Base-by-base conservation (phyloP, 2,113 vertebrate genomes). In the Struthidea cinerea region DNA sequence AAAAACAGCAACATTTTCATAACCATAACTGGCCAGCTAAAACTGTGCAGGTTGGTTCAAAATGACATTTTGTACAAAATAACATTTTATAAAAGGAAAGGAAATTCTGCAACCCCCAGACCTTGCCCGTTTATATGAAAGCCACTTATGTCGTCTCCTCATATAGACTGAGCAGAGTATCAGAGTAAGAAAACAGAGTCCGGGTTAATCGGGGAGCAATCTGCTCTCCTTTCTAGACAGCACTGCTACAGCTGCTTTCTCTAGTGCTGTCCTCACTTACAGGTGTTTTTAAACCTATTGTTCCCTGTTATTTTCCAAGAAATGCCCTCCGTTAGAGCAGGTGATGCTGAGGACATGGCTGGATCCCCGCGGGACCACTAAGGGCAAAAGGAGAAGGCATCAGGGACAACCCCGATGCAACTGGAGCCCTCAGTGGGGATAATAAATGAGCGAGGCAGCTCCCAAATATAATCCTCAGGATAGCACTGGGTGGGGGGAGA, bases 381-480 rank as follows among this genome's bases (percentile, higher is more conserved):
- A 71, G 21, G 20, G 21, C n/a, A 44, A 59, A 0, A 6, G 39
- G 26, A 93, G 86, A 89, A 75, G 47, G 47, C 59, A 59, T 14
- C 2, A 4, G 50, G 57, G 28, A 49, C n/a, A 85, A 8, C 26
- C 44, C 82, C 73, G 27, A 30, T 85, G 82, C 11, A 59, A 47
- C 32, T 0, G 3, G 30, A 85, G 11, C 18, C 12, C 35, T 81
- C 47, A 11, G 13, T 11, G 30, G n/a, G 21, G 28, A 50, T 41
- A 69, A 59, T 0, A 63, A 49, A 49, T 1, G 7, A 71, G 19
- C 0, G 0, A 61, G 28, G 19, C 32, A 53, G 35, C 16, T 77
- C 71, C 59, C 35, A 42, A 18, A 65, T 17, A 15, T 35, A 70
- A 86, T 50, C 10, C 30, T 28, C 32, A 27, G 57, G 44, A 22